A percentile compares a stretch with the other conserved stretches of the same genome.
Evolutionary conservation across 2,113 vertebrate species (phyloP).

Genomic region (Lathamus discolor): DNA sequence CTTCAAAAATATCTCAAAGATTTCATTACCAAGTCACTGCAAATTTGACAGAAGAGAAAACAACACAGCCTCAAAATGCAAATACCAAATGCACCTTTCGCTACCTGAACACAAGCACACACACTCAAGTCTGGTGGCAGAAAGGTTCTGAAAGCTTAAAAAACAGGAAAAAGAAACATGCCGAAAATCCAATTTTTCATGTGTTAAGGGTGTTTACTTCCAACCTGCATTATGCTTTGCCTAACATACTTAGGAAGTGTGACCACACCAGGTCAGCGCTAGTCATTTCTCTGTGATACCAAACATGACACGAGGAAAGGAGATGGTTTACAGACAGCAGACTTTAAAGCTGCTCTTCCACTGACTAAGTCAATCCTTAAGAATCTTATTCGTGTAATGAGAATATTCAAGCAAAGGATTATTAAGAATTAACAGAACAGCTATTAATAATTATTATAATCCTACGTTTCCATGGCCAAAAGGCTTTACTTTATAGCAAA

Average conservation of each 20-base stretch:
- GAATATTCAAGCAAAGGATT: background rate
- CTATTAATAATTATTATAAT: background rate
- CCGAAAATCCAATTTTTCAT: background rate
- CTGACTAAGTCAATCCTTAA: background rate
- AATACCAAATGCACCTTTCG: background rate
- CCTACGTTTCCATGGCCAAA: background rate
- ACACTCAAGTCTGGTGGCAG: background rate
- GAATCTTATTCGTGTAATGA: background rate
- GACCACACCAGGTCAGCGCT: background rate
- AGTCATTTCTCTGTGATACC: background rate
- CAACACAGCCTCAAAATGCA: background rate
- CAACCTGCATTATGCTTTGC: background rate
- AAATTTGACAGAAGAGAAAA: background rate
- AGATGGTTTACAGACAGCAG: background rate
- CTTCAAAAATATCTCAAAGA: background rate
- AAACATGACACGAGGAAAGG: background rate
- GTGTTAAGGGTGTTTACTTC: background rate
- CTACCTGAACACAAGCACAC: background rate
- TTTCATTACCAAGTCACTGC: background rate
- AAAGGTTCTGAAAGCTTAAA: background rate
- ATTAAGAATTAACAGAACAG: background rate
- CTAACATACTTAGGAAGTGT: background rate
- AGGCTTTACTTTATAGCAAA: background rate
- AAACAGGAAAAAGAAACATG: background rate
- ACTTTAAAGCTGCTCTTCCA: background rate